Evolutionary conservation across 2,797 vertebrate species (phyloP), one percentile per base, ranked within the genome.

Genomic region (Cryptoprocta ferox): DNA sequence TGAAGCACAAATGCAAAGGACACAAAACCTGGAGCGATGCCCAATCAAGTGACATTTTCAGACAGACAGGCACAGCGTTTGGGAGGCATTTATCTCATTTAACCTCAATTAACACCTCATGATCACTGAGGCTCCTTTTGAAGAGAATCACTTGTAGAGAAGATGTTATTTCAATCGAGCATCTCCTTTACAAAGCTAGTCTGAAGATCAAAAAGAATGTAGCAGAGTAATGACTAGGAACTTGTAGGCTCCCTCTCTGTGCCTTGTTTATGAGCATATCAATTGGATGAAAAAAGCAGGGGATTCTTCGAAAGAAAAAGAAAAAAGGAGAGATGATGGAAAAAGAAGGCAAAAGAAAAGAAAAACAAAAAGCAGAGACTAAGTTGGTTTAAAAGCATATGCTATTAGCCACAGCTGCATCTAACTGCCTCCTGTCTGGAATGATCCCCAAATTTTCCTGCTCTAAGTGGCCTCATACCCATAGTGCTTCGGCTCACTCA

Each of bases 161-260:
- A 89, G 71, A 53, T 10, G 65, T 8, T 59, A 59, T 73, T 95
- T 76, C 92, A 94, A 39, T 7, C 26, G 48, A 73, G 59, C 30
- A 96, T 59, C 88, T 93, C 89, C 73, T 92, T 93, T 50, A 68
- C 5, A 53, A 94, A 73, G 45, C 26, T 73, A 75, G 42, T 53
- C 15, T 90, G 87, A 82, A 85, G 83, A 90, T 61, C 73, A 87
- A 70, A 92, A 78, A 68, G 35, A 61, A 89, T 5, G 18, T 11
- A 53, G 50, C 71, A 66, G 30, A 37, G 8, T 75, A 35, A 79
- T 32, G 26, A 73, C 14, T 63, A 85, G 48, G 66, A 92, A 91
- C 75, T 12, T 92, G 50, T 37, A 95, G 56, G 35, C 50, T 81
- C 78, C 70, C 75, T 73, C 30, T 97, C 63, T 89, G 80, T 83